Base-by-base conservation (phyloP, 2,888 invertebrate species). In the Dioctria linearis region DNA sequence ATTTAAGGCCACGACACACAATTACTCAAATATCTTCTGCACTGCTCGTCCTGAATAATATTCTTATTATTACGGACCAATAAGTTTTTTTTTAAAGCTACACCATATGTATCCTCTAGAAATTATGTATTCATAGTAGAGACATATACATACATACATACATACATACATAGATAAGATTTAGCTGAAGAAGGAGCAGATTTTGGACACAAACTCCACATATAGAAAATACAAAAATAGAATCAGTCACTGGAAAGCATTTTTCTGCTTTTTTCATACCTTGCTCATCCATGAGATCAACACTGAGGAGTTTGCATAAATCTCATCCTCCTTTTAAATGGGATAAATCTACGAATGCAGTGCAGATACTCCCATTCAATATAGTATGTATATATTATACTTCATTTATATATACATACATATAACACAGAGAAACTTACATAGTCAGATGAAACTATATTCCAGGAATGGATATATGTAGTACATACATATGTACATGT, bases 231-330 rank as follows among this genome's bases (percentile, higher is more conserved):
- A 67, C 46, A 67, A 67, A 39, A 51, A 4, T 5, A 37, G 49
- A 69, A 25, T 69, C 69, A 54, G 25, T 39, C 69, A 11, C 25
- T 51, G 39, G 51, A 69, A 69, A 51, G 40, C 37, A 69, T 69
- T 69, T 69, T 69, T 51, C 5, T 54, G n/a, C 37, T 51, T 51
- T 69, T 69, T 69, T 69, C 11, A 11, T 54, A 54, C 5, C 11
- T 69, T 69, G 49, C 51, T 69, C 69, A 69, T 69, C 69, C 69
- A 51, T 11, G n/a, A 51, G 51, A 69, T 39, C 49, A 69, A 69
- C 42, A 51, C 51, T 5, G 40, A 51, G 40, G 51, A 49, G 49
- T 69, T 69, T 43, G 37, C 51, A 51, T 69, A 49, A 39, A 9
- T 25, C 51, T 51, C 69, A 42, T 37, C 37, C 69, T 37, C 69